Evolutionary conservation across 2,888 invertebrate species (phyloP), one percentile per base, ranked within the genome.

Genomic region (Drosophila picticornis): DNA sequence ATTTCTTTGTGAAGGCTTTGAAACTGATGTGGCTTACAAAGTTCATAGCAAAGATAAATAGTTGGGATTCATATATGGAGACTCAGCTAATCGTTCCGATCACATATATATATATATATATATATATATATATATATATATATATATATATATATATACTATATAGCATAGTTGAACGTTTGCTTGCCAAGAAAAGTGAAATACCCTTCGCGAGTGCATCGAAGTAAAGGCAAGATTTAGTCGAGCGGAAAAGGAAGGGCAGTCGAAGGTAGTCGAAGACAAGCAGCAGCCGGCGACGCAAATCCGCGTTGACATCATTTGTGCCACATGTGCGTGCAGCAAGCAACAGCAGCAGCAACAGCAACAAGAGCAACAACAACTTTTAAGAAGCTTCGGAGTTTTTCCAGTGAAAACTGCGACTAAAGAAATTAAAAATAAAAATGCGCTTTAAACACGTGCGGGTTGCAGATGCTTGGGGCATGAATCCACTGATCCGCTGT

Each of bases 231-330:
- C 50, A 29, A 27, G 66, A 53, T 27, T 43, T 36, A 51, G 6
- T 34, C 16, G 38, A 11, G 63, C 48, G 43, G 4, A 11, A 50
- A 11, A 3, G 11, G 48, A 53, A 22, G 48, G 40, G 52, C 32
- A 56, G 52, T 40, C 31, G 31, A 32, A 27, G n/a, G 51, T 29
- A 31, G 27, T 36, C 29, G 38, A 27, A 13, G 48, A 48, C 53
- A 56, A 57, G 22, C 59, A 48, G 50, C 48, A 59, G 61, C 29
- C 56, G 51, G 57, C 50, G 62, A 50, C 66, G 68, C 80, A 81
- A 89, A 89, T 80, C 81, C 83, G 73, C 81, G 87, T 81, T 89
- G 90, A 87, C 87, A 87, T 83, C 81, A 75, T 83, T 86, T 73
- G 84, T 67, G 78, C 72, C 89, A 78, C 90, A 89, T 87, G 89